Evolutionary conservation across 2,113 vertebrate species (phyloP).

Genomic region (Tragelaphus buxtoni): DNA sequence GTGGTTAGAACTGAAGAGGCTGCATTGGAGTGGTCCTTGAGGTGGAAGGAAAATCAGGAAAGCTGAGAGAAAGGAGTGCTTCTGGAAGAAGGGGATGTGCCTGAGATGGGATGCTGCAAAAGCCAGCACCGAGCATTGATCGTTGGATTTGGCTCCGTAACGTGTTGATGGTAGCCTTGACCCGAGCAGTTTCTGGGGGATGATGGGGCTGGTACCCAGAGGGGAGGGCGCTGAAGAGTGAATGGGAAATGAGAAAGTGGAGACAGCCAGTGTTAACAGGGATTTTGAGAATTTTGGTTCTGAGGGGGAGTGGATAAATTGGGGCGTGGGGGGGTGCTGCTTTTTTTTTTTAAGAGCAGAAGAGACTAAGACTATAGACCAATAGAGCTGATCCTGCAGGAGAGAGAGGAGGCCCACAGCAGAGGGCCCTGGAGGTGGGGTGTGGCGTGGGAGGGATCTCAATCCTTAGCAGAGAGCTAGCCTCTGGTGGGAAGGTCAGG

Average conservation of each 20-base stretch:
- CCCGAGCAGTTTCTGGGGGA: neutral
- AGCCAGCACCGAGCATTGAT: neutral
- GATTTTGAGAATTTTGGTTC: neutral
- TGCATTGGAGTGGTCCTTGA: neutral
- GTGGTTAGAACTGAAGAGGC: neutral
- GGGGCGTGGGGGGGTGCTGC: neutral
- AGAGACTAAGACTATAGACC: neutral
- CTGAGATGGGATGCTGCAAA: neutral
- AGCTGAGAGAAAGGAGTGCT: neutral
- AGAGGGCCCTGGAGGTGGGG: neutral
- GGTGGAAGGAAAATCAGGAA: neutral
- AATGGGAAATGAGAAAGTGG: neutral
- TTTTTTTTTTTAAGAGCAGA: neutral
- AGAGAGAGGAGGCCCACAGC: neutral
- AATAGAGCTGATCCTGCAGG: neutral
- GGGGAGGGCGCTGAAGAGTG: neutral
- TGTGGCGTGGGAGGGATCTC: neutral
- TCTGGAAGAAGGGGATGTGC: neutral
- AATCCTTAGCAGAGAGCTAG: neutral
- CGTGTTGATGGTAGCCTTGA: neutral
- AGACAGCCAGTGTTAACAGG: neutral
- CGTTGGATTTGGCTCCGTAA: fast-evolving
- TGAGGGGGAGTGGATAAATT: neutral
- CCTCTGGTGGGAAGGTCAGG: neutral
- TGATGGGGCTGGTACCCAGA: neutral